phyloP scores from a whole-genome alignment of 2,797 vertebrate species.

The Sebastolobus alascanus region DNA sequence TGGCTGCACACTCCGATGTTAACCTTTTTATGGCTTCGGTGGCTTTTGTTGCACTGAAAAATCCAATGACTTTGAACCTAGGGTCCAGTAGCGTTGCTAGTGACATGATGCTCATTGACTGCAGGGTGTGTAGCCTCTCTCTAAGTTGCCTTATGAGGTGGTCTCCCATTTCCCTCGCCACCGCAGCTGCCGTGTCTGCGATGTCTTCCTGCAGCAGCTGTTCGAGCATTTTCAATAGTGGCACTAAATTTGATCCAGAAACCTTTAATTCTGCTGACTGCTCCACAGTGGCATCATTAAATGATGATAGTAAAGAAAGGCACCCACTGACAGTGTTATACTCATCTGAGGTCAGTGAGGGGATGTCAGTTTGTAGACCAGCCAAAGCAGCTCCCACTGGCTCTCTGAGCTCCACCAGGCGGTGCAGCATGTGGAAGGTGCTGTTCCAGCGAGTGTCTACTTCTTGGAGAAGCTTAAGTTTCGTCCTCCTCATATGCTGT shows the following conservation, averaged over 20 bases:
- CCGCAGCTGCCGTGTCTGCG: background rate
- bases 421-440: background rate
- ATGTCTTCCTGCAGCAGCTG: background rate
- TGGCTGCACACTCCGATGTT: background rate
- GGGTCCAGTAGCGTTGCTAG: background rate
- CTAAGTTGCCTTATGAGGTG: background rate
- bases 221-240: background rate
- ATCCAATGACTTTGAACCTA: background rate
- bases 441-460: background rate
- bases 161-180: background rate
- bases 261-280: background rate
- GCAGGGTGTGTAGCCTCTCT: background rate
- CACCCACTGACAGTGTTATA: background rate
- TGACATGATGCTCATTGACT: background rate
- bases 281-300: background rate
- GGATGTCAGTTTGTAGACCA: background rate
- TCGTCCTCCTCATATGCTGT: no score
- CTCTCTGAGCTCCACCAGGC: background rate
- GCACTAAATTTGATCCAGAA: background rate
- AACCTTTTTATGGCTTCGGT: background rate
- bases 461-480: no score
- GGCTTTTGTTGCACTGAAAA: background rate
- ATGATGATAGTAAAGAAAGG: background rate
- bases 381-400: no score
- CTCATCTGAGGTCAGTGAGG: background rate